Conservation (phyloP, 2,888 invertebrate species). For the Euzetes globulus region DNA sequence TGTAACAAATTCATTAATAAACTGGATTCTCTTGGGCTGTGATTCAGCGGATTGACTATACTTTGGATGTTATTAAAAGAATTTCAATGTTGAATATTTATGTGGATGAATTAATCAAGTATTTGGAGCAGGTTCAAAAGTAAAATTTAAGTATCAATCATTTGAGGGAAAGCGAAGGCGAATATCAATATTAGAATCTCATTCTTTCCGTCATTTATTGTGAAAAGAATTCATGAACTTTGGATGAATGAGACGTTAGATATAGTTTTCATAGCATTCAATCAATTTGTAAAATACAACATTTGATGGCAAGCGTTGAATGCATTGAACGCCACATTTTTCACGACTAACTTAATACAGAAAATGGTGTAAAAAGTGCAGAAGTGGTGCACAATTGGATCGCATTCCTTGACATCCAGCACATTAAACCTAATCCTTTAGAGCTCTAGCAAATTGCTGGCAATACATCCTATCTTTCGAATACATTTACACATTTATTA, state of each 20-base stretch:
- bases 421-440: constrained; percentile 5
- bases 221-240: not conserved
- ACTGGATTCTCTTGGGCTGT: no score
- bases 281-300: constrained; percentile 24
- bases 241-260: constrained; percentile 6
- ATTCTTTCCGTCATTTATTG: not conserved
- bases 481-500: not conserved
- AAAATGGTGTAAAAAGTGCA: constrained; percentile 1
- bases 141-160: constrained; percentile 18
- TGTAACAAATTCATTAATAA: no score
- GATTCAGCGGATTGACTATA: no score
- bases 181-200: constrained; percentile 2
- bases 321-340: constrained; percentile 15
- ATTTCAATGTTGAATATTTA: not conserved
- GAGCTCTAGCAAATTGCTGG: not conserved
- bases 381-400: not conserved
- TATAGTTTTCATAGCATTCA: constrained; percentile 16
- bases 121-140: not conserved
- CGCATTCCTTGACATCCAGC: constrained; percentile 4
- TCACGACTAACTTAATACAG: constrained; percentile 15
- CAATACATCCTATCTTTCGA: not conserved
- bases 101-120: not conserved
- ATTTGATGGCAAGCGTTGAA: constrained; percentile 10
- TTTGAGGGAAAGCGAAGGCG: not conserved
- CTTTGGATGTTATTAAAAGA: not conserved